phyloP scores from a whole-genome alignment of 2,797 vertebrate genomes.

The Malurus splendens region DNA sequence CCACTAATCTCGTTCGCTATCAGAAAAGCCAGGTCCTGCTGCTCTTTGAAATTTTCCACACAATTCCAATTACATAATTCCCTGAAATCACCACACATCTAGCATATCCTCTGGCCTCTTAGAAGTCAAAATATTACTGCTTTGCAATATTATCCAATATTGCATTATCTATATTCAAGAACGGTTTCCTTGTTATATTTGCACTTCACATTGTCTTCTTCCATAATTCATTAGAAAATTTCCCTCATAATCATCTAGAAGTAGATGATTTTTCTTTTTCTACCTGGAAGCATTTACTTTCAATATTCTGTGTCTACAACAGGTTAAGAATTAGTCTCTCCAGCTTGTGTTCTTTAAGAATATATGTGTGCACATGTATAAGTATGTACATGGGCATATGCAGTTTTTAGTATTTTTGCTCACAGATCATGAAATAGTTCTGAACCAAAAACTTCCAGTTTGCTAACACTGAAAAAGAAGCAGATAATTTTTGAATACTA shows the following conservation, averaged over 20 bases:
- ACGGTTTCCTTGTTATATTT: neutral
- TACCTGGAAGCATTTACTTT: neutral
- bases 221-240: neutral
- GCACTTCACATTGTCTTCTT: neutral
- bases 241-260: neutral
- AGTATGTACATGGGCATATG: accelerated
- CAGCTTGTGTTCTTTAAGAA: neutral
- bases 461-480: neutral
- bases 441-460: neutral
- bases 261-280: neutral
- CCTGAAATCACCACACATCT: neutral
- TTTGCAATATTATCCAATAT: neutral
- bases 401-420: neutral
- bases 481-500: neutral
- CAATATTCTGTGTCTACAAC: neutral
- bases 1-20: neutral
- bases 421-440: neutral
- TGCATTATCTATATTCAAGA: neutral
- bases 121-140: neutral
- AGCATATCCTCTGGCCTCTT: neutral
- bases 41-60: neutral
- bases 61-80: neutral
- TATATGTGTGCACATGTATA: accelerated
- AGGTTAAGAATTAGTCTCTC: neutral
- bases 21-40: neutral